Evolutionary conservation across 2,797 vertebrate species (phyloP), one percentile per base, ranked within the genome.

Genomic region (Dermochelys coriacea): DNA sequence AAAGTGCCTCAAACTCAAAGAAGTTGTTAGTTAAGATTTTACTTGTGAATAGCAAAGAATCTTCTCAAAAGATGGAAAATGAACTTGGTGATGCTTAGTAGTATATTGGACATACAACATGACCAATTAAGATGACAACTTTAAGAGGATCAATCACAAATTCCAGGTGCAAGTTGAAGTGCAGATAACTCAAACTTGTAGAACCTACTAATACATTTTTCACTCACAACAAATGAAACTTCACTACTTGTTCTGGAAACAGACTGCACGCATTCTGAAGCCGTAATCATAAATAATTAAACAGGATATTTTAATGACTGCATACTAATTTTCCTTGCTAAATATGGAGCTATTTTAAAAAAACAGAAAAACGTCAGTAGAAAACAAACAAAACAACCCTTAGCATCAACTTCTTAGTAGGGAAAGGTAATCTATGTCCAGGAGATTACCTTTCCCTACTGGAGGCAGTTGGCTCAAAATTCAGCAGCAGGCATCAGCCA

Each of bases 241-340:
- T 81, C 54, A 21, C 18, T 80, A 15, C 3, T 51, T 14, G 50
- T 51, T 85, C 78, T 68, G 50, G 52, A 47, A 78, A 5, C 34
- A 74, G 80, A 86, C 41, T 52, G 89, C 78, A 55, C 6, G 50
- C 3, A 9, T 51, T 50, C 7, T 34, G 59, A 86, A 41, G 2
- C 47, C 27, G 52, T 10, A 71, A 41, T 2, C 29, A 2, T 1
- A 1, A 74, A n/a, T 12, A 34, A 45, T 0, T 0, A 2, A 14
- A 6, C 10, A 47, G 2, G 9, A 1, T 10, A 1, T 18, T 54
- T 74, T 87, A 89, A 57, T 59, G 55, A 59, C 4, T 1, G 0
- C 23, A 45, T 52, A 8, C 37, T 74, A 19, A 64, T 85, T 89
- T 83, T 87, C 41, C 15, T 84, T 51, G 47, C 3, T 68, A 23